Base-by-base conservation (phyloP, 2,113 vertebrate species). In the Madoqua kirkii region DNA sequence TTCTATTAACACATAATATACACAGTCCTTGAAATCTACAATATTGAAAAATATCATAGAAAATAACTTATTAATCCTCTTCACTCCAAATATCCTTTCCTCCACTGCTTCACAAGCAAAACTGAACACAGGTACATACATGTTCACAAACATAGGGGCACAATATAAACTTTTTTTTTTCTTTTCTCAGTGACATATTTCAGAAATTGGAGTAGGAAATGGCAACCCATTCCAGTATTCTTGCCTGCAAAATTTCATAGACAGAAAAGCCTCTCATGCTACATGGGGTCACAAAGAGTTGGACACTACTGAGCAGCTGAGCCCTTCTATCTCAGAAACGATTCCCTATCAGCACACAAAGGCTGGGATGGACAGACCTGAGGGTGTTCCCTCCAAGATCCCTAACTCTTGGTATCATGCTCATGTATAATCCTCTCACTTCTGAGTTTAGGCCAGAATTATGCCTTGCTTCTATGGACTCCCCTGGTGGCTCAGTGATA, bases 311-410 rank as follows among this genome's bases (percentile, higher is more conserved):
- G 10, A 23, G n/a, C 64, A 71, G n/a, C 64, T 71, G 64, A 71
- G 19, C 17, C 19, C 67, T 19, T 71, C n/a, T 71, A 21, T 16
- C 43, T 82, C 67, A 52, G 31, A 83, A 88, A 60, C 2, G 15
- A 83, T 89, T 84, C 43, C 54, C 55, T 36, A 62, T 62, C 21
- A 88, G 10, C 27, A 81, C 7, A 45, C 21, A 48, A 19, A 67
- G 3, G 3, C 21, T 13, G 40, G 19, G 12, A 43, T 59, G 7
- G 54, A n/a, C 21, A 54, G 33, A 54, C 23, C 27, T 27, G 33
- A 48, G 4, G 0, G 3, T 59, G 1, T 12, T 10, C 33, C 0
- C 19, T 57, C 15, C 25, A 15, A 12, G 16, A 29, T 23, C 50
- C 5, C 11, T 71, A 29, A 11, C 25, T 59, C 29, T 19, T 64